Evolutionary conservation across 2,113 vertebrate genomes (phyloP), one percentile per base, ranked within the genome.

Genomic region (Ceyx cyanopectus): DNA sequence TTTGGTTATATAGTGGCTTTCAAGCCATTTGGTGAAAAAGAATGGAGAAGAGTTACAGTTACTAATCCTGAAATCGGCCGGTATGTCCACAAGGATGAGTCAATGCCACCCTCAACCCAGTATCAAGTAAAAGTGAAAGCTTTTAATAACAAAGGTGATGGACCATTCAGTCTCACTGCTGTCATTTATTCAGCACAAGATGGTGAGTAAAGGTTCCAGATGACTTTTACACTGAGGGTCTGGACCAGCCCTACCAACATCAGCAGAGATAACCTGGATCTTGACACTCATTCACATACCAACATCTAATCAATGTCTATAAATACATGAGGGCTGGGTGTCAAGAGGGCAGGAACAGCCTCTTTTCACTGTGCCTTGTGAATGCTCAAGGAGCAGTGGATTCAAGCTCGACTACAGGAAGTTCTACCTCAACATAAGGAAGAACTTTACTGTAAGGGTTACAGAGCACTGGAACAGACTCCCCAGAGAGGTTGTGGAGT

Each of bases 121-220:
- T 99, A 99, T 80, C 98, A 99, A 94, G 99, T 99, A n/a, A 99
- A 99, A 98, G 98, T 99, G 57, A 99, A 99, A 96, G 99, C 99
- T 9, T 99, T 98, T 96, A 99, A 99, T 96, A 98, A 93, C 84
- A 96, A 98, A 94, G 99, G 99, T 45, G 99, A 99, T 56, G 99
- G 99, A 27, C 99, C 99, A 3, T 99, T 97, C 96, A 99, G 99
- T 95, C 96, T 98, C 20, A 97, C 98, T 14, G 98, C 98, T 12
- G 83, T 97, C 63, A 98, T 99, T 91, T 98, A 97, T 66, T 99
- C 99, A 9, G 98, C 98, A 14, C 98, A 99, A 88, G 99, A 99
- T 2, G 98, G 99, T 99, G 90, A 98, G 98, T 96, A 60, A 76
- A 83, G 51, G 37, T 78, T 69, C 74, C 54, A 53, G 30, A 4